A percentile compares a stretch with the other conserved stretches of the same genome.
These are phyloP conservation scores for Apeira syringaria DNA, from an alignment of 2,888 invertebrate species.

Conservation along the genomic window DNA sequence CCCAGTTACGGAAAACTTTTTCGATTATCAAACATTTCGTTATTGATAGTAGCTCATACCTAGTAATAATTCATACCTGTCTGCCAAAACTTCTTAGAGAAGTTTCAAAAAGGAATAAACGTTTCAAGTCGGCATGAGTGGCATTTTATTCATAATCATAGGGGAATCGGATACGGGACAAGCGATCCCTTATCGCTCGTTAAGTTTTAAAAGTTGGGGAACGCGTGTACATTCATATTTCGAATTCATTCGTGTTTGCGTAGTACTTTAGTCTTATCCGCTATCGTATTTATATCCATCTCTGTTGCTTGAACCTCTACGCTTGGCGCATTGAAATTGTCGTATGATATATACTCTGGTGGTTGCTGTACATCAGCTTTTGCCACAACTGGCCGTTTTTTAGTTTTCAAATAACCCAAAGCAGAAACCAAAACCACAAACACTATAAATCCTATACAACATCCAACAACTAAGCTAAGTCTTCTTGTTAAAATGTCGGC, in stretches of 20 bases:
- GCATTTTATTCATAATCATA: conserved; percentile 54
- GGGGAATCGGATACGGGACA: conserved; percentile 51
- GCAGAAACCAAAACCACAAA: conserved; percentile 93
- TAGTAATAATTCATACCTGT: conserved; percentile 64
- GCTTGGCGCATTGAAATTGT: conserved; percentile 69
- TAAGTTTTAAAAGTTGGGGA: conserved; percentile 38
- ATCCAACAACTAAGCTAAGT: conserved; percentile 93
- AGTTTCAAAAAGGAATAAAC: conserved; percentile 58
- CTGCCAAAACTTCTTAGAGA: conserved; percentile 59
- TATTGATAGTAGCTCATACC: conserved; percentile 62
- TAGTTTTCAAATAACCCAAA: conserved; percentile 92
- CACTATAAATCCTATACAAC: conserved; percentile 93
- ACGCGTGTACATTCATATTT: conserved; percentile 33
- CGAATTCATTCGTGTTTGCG: conserved; percentile 51
- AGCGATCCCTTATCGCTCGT: conserved; percentile 38
- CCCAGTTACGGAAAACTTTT: conserved; percentile 56
- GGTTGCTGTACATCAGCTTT: conserved; percentile 88
- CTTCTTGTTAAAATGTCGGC: conserved; percentile 91
- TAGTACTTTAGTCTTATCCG: conserved; percentile 66
- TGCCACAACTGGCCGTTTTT: conserved; percentile 90
- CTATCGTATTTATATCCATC: conserved; percentile 74
- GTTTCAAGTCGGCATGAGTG: conserved; percentile 52
- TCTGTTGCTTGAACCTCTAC: conserved; percentile 70
- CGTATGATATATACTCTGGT: conserved; percentile 92
- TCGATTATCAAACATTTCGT: conserved; percentile 67